A percentile compares a stretch with the other conserved stretches of the same genome.
phyloP scores from a whole-genome alignment of 2,797 vertebrate species.

The Lagocephalus sceleratus region DNA sequence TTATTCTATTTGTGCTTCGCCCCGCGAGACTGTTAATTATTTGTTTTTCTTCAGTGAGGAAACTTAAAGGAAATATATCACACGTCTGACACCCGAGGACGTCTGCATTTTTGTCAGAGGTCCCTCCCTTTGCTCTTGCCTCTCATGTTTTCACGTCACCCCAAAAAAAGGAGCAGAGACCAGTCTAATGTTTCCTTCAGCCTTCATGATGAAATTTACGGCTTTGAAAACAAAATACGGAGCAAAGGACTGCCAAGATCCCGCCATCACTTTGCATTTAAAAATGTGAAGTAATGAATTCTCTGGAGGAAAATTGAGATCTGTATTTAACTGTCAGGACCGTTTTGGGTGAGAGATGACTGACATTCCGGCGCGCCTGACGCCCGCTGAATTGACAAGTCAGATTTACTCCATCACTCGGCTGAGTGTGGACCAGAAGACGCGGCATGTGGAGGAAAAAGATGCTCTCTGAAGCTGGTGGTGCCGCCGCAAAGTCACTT shows the following conservation, averaged over 20 bases:
- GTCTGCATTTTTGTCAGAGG: slow-evolving; percentile 17
- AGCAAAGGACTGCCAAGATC: slow-evolving; percentile 61
- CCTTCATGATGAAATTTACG: no score
- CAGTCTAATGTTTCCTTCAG: no score
- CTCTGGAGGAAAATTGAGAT: slow-evolving; percentile 68
- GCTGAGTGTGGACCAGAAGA: slow-evolving; percentile 53
- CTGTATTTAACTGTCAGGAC: slow-evolving; percentile 78
- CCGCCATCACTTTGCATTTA: slow-evolving; percentile 71
- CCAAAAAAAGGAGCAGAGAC: slow-evolving; percentile 16
- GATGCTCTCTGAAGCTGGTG: slow-evolving; percentile 47
- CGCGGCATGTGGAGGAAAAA: slow-evolving; percentile 62
- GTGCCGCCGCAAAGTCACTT: slow-evolving; percentile 8
- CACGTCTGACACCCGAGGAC: slow-evolving; percentile 55
- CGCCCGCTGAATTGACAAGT: slow-evolving; percentile 63
- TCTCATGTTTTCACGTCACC: slow-evolving; percentile 47
- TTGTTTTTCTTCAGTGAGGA: slow-evolving; percentile 66
- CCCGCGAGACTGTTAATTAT: slow-evolving; percentile 68
- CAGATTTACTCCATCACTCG: slow-evolving; percentile 68
- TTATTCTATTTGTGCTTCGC: slow-evolving; percentile 73
- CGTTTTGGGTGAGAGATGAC: slow-evolving; percentile 75
- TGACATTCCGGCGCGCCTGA: slow-evolving; percentile 73
- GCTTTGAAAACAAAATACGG: slow-evolving; percentile 31
- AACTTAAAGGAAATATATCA: slow-evolving; percentile 69
- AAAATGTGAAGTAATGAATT: slow-evolving; percentile 77
- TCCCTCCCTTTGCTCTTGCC: slow-evolving; percentile 39